phyloP scores from a whole-genome alignment of 2,113 vertebrate species.

The Leucoraja erinaceus region DNA sequence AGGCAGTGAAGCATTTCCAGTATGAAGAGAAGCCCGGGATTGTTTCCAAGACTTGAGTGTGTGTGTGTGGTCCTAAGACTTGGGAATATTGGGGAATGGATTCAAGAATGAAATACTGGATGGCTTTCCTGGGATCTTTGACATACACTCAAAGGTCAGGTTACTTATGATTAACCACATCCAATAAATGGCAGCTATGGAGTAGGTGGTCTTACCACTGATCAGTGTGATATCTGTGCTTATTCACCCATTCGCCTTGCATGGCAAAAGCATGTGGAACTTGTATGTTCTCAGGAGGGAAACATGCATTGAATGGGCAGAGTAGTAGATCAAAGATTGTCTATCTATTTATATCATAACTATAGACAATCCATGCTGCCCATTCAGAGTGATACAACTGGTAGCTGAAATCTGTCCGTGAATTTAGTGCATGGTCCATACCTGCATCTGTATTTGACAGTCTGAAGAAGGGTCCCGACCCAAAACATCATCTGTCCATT shows the following conservation, averaged over 20 bases:
- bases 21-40: too few relatives aligned
- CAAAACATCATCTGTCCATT: too few relatives aligned
- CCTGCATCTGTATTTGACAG: background rate
- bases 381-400: background rate
- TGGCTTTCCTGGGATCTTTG: too few relatives aligned
- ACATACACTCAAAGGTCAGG: too few relatives aligned
- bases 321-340: background rate
- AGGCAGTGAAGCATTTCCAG: too few relatives aligned
- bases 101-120: too few relatives aligned
- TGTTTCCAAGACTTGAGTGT: too few relatives aligned
- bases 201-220: background rate
- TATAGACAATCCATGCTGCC: background rate
- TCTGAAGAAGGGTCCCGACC: too few relatives aligned
- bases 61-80: too few relatives aligned
- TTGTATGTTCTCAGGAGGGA: background rate
- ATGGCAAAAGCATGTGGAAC: background rate
- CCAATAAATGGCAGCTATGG: too few relatives aligned
- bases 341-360: constrained; percentile 22
- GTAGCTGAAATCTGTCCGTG: background rate
- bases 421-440: background rate
- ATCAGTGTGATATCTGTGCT: background rate
- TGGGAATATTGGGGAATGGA: too few relatives aligned
- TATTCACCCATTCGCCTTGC: background rate
- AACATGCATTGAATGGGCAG: background rate
- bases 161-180: too few relatives aligned